Evolutionary conservation across 2,797 vertebrate genomes (phyloP).

Genomic region (Phalanger gymnotis): DNA sequence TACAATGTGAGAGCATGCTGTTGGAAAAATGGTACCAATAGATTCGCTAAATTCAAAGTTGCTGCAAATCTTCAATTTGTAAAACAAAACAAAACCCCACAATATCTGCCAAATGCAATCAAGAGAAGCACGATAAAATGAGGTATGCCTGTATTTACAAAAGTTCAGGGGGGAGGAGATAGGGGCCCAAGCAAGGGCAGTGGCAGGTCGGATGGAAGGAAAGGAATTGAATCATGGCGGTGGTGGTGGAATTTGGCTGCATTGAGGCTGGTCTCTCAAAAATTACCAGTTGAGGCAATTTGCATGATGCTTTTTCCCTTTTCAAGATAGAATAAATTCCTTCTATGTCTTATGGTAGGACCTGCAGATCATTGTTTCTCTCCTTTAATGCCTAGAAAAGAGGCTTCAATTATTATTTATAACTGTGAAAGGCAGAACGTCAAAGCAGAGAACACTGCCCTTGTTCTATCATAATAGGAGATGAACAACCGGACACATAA

Average conservation of each 20-base stretch:
- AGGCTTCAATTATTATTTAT: not conserved
- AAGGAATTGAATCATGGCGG: not conserved
- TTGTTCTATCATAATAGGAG: not conserved
- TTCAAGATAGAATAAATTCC: not conserved
- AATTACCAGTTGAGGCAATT: not conserved
- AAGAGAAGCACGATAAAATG: not conserved
- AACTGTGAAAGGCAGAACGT: not conserved
- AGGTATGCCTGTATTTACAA: not conserved
- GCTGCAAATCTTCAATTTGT: not conserved
- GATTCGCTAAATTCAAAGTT: not conserved
- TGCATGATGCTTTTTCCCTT: not conserved
- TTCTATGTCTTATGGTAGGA: not conserved
- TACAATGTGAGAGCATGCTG: not conserved
- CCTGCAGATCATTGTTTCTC: not conserved
- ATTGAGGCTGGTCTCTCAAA: not conserved
- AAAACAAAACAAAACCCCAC: not conserved
- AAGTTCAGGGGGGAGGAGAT: not conserved
- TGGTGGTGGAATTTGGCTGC: not conserved
- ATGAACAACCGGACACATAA: conserved; percentile 8
- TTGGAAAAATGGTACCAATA: not conserved
- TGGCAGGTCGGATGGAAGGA: not conserved
- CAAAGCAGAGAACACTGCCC: not conserved
- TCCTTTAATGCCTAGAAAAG: not conserved
- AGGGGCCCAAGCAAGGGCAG: not conserved
- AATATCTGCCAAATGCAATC: not conserved